Conservation (phyloP, 2,888 invertebrate genomes). For the Melinaea marsaeus region DNA sequence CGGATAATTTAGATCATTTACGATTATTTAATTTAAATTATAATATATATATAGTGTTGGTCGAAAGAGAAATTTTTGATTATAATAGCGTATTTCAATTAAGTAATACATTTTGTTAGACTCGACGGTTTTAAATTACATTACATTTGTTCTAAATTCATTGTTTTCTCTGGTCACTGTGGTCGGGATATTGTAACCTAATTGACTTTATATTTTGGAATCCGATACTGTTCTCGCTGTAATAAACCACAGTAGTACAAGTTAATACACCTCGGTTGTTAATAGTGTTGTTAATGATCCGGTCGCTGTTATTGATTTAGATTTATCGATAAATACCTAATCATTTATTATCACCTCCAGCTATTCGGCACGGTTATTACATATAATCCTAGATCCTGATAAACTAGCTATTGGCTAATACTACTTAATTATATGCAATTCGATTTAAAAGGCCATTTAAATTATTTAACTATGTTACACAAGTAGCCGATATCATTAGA, state of each 20-base stretch:
- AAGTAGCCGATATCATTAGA: conserved; percentile 9
- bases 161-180: conserved; percentile 9
- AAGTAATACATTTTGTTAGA: neutral
- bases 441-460: neutral
- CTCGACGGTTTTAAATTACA: neutral
- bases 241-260: conserved; percentile 29
- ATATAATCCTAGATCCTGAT: neutral
- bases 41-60: too few species aligned
- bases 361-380: neutral
- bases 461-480: conserved; percentile 10
- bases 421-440: too few species aligned
- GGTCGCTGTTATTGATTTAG: conserved; percentile 22
- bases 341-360: neutral
- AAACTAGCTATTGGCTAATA: neutral
- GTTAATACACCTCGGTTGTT: conserved; percentile 26
- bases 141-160: neutral
- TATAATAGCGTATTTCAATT: too few species aligned
- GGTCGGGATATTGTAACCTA: conserved; percentile 5
- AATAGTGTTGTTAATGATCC: conserved; percentile 32
- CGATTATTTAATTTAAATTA: too few species aligned
- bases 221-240: conserved; percentile 23
- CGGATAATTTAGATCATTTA: too few species aligned
- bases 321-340: conserved; percentile 27
- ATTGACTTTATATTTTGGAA: conserved; percentile 21
- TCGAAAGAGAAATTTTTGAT: too few species aligned